These are phyloP conservation scores for Nycticebus coucang DNA, from an alignment of 2,113 vertebrate species.

Conservation along the genomic window DNA sequence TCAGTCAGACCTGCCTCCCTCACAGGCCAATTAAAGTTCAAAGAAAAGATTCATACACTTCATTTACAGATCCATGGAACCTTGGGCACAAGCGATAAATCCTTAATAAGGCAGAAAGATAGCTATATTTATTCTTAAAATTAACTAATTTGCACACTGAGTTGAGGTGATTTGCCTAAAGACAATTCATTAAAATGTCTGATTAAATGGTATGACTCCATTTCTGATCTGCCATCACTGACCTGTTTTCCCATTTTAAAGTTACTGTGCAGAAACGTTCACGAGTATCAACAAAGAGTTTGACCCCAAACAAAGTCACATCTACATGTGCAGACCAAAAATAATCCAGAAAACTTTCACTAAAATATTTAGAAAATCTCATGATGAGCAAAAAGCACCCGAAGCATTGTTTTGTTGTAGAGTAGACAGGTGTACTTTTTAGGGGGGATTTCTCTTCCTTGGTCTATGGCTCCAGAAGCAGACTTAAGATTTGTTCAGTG, in stretches of 20 bases:
- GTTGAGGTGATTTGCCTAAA: slow-evolving; percentile 74
- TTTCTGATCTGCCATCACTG: slow-evolving; percentile 35
- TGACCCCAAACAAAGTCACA: neutral
- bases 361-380: neutral
- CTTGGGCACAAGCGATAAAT: slow-evolving; percentile 69
- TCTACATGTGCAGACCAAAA: neutral
- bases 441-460: neutral
- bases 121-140: slow-evolving; percentile 76
- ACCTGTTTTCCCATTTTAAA: slow-evolving; percentile 35
- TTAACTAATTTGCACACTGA: slow-evolving; percentile 72
- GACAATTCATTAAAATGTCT: slow-evolving; percentile 60
- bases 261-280: neutral
- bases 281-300: neutral
- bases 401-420: neutral
- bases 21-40: slow-evolving; percentile 78
- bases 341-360: neutral
- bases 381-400: neutral
- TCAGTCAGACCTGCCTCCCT: slow-evolving; percentile 60
- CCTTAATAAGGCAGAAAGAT: slow-evolving; percentile 71
- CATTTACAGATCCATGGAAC: slow-evolving; percentile 73
- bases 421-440: neutral
- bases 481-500: neutral
- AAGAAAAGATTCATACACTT: slow-evolving; percentile 72
- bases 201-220: slow-evolving; percentile 44
- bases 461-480: neutral